Conservation (phyloP, 2,797 vertebrate genomes). For the Notamacropus eugenii region DNA sequence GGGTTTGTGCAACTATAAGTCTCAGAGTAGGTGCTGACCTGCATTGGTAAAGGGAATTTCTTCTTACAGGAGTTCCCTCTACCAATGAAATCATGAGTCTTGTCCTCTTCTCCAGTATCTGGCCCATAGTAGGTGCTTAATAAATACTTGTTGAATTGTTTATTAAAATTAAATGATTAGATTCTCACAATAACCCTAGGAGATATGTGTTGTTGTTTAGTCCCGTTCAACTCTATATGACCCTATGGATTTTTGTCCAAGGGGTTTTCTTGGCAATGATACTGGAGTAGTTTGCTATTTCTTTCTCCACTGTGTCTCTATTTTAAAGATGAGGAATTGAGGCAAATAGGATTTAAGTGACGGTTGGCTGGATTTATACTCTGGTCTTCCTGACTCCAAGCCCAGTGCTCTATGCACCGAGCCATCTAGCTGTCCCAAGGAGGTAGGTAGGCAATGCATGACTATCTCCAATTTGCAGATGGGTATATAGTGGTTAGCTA, state of each 20-base stretch:
- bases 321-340: not conserved
- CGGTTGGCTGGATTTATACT: not conserved
- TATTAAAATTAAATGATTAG: not conserved
- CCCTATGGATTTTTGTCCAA: not conserved
- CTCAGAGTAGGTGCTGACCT: not conserved
- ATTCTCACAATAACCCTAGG: not conserved
- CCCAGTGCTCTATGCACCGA: not conserved
- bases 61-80: not conserved
- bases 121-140: not conserved
- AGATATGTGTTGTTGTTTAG: not conserved
- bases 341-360: not conserved
- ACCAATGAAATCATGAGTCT: not conserved
- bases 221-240: not conserved
- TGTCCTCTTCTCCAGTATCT: not conserved
- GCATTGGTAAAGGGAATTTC: not conserved
- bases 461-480: not conserved
- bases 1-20: not conserved
- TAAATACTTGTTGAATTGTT: not conserved
- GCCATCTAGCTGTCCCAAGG: not conserved
- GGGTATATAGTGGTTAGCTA: not conserved
- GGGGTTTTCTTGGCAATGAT: not conserved
- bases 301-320: not conserved
- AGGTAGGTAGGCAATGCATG: not conserved
- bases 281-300: not conserved
- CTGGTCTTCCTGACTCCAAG: not conserved